Percentiles rank a stretch among this genome's conserved stretches.
phyloP scores from a whole-genome alignment of 2,888 invertebrate species.

The Calliopum simillimum region DNA sequence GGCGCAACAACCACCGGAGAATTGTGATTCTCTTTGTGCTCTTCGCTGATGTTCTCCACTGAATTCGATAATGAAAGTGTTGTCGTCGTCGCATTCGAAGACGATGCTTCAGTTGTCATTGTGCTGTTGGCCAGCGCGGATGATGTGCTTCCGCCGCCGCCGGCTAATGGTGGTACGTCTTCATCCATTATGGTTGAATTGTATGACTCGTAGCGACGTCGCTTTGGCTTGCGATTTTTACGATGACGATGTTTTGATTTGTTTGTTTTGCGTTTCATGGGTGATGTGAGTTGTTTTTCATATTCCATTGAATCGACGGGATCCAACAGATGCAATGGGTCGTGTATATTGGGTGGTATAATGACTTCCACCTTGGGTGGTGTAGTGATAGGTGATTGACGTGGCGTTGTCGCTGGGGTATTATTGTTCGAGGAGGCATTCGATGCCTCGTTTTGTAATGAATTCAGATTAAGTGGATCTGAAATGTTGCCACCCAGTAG shows the following conservation, averaged over 20 bases:
- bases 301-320: slow-evolving; percentile 85
- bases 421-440: slow-evolving; percentile 74
- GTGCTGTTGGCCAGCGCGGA: slow-evolving; percentile 40
- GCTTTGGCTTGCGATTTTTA: slow-evolving; percentile 71
- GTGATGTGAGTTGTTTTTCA: slow-evolving; percentile 82
- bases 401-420: slow-evolving; percentile 92
- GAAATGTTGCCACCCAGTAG: slow-evolving; percentile 91
- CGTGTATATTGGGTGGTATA: slow-evolving; percentile 91
- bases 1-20: slow-evolving; percentile 17
- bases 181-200: slow-evolving; percentile 59
- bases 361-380: slow-evolving; percentile 84
- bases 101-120: slow-evolving; percentile 41
- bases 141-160: slow-evolving; percentile 59
- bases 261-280: slow-evolving; percentile 70
- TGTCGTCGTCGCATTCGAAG: slow-evolving; percentile 40
- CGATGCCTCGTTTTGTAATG: slow-evolving; percentile 83
- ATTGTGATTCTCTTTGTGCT: slow-evolving; percentile 36
- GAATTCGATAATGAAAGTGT: slow-evolving; percentile 51
- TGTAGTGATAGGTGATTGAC: slow-evolving; percentile 72
- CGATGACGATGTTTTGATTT: slow-evolving; percentile 73
- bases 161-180: slow-evolving; percentile 68
- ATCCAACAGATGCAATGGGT: slow-evolving; percentile 88
- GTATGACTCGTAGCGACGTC: slow-evolving; percentile 60
- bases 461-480: slow-evolving; percentile 94
- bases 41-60: slow-evolving; percentile 46